phyloP scores from a whole-genome alignment of 2,888 invertebrate genomes.

The Agrotis exclamationis region DNA sequence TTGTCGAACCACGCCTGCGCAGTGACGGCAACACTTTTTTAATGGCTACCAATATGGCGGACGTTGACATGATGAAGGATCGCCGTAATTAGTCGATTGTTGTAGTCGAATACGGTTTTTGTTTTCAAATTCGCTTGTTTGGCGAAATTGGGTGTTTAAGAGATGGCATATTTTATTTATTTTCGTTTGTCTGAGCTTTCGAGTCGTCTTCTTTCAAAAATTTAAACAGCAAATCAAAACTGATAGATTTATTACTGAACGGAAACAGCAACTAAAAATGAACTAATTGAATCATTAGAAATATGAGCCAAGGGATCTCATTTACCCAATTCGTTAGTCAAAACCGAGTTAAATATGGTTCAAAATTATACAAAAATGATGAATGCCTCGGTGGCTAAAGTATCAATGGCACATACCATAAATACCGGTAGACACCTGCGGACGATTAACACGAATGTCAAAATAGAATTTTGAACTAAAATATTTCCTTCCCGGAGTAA shows the following conservation, averaged over 20 bases:
- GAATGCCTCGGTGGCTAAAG: slow-evolving; percentile 65
- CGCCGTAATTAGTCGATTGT: slow-evolving; percentile 65
- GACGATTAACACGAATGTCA: slow-evolving; percentile 88
- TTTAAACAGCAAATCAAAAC: background rate
- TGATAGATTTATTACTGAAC: slow-evolving; percentile 32
- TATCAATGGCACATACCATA: slow-evolving; percentile 77
- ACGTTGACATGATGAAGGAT: slow-evolving; percentile 62
- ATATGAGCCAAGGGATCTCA: slow-evolving; percentile 43
- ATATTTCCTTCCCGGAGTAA: slow-evolving; percentile 80
- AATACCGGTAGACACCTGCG: slow-evolving; percentile 83
- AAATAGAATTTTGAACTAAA: slow-evolving; percentile 84
- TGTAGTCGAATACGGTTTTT: slow-evolving; percentile 57
- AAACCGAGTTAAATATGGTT: slow-evolving; percentile 50
- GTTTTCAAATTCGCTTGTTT: slow-evolving; percentile 40
- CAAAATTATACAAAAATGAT: slow-evolving; percentile 68
- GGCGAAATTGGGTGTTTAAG: slow-evolving; percentile 43
- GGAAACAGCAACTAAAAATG: slow-evolving; percentile 45
- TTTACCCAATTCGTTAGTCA: slow-evolving; percentile 46
- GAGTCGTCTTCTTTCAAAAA: background rate
- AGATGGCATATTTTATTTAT: slow-evolving; percentile 29
- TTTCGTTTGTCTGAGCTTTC: background rate
- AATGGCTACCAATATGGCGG: slow-evolving; percentile 74
- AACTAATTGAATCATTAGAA: slow-evolving; percentile 60
- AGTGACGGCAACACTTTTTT: slow-evolving; percentile 73
- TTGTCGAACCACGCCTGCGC: slow-evolving; percentile 80